Percentiles rank a stretch among this genome's conserved stretches.
Conservation (phyloP, 2,113 vertebrate genomes). For the Osmerus eperlanus region DNA sequence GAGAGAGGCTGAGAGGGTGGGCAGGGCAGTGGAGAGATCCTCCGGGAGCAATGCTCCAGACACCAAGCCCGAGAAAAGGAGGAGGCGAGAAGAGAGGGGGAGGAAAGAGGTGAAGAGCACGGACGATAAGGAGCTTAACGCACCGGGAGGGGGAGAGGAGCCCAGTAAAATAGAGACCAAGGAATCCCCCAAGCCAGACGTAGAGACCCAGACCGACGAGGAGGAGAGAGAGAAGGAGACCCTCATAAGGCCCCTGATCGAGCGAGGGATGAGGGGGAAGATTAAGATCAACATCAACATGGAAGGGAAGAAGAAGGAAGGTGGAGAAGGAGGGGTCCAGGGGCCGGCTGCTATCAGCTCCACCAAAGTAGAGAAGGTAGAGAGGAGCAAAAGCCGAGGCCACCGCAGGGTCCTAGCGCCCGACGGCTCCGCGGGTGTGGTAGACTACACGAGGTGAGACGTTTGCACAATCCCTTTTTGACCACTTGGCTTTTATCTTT, state of each 20-base stretch:
- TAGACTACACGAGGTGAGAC: constrained; percentile 83
- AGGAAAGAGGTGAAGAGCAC: constrained; percentile 44
- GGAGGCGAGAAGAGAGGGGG: constrained; percentile 81
- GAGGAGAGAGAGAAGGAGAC: constrained; percentile 32
- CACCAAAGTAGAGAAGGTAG: constrained; percentile 59
- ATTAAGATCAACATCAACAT: constrained; percentile 93
- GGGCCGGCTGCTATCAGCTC: background rate
- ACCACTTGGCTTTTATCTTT: too few relatives aligned
- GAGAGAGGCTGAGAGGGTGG: constrained; percentile 70
- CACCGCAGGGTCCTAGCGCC: constrained; percentile 69
- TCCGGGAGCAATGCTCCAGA: constrained; percentile 61
- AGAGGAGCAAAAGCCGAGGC: constrained; percentile 73
- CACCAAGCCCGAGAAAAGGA: constrained; percentile 78
- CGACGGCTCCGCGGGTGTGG: constrained; percentile 65
- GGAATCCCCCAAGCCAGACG: constrained; percentile 45
- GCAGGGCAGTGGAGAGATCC: constrained; percentile 63
- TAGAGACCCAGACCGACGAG: constrained; percentile 14
- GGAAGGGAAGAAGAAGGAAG: constrained; percentile 84
- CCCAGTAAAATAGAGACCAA: constrained; percentile 49
- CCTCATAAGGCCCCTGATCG: constrained; percentile 36
- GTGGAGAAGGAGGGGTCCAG: constrained; percentile 56
- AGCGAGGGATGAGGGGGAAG: constrained; percentile 66
- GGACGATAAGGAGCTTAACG: constrained; percentile 63
- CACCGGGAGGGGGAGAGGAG: constrained; percentile 63
- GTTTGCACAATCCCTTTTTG: too few relatives aligned